Evolutionary conservation across 2,888 invertebrate species (phyloP), one percentile per base, ranked within the genome.

Genomic region (Acronicta leporina): DNA sequence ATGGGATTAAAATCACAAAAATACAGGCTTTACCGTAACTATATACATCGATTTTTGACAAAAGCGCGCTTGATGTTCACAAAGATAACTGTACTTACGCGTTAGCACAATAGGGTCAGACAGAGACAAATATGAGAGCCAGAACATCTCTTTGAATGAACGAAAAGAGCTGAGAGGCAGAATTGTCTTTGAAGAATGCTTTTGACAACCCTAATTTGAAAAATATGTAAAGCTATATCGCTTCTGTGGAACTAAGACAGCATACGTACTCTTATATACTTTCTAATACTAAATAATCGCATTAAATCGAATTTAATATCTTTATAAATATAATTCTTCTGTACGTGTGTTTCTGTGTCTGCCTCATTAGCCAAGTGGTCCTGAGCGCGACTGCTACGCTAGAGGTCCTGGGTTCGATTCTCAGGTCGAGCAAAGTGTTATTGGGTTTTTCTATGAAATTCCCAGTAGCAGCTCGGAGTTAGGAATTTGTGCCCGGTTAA

Each of bases 101-200:
- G 63, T 46, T 55, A 57, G 68, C 63, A 77, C 77, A 80, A 79
- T 75, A 77, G 62, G 70, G 69, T 51, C 62, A 61, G 63, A 70
- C 80, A 75, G 71, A 74, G 76, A 81, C 69, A 71, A 76, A 81
- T 79, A 77, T 72, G 61, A 63, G 44, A 15, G 66, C 9, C 10
- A 20, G 35, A 61, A 43, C 62, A 38, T 52, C 57, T 63, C 66
- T 75, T 68, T 62, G 67, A 73, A 69, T 62, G 59, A 54, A 52
- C 60, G 46, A 67, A 68, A 61, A 63, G 63, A 70, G 63, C 55
- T 52, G 68, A 58, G 68, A 44, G 57, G 67, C 48, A 46, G 65
- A 66, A 61, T 68, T 69, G 73, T 68, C 51, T 58, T 46, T 61
- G 54, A 70, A 70, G 52, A 70, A 71, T 70, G 50, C 54, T 64